Base-by-base conservation (phyloP, 2,797 vertebrate genomes). In the Spheniscus humboldti region DNA sequence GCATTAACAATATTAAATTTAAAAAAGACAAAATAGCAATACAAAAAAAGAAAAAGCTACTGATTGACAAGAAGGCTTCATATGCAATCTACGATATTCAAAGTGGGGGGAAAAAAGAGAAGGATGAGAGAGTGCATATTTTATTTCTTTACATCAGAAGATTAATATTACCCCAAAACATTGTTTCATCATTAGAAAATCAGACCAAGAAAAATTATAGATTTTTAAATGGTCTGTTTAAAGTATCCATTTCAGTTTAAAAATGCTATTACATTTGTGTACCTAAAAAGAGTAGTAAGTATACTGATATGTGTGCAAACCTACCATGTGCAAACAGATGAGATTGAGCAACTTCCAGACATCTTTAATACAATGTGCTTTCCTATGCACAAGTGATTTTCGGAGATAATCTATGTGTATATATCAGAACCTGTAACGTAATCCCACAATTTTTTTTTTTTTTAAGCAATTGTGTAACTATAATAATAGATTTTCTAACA, bases 21-120 rank as follows among this genome's bases (percentile, higher is more conserved):
- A 13, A 37, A 13, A 55, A 69, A 20, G 33, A 11, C 8, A 31
- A 86, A 62, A 15, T 14, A 28, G 7, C 22, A 55, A 23, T 11
- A 33, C 9, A 22, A 43, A 25, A 13, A 20, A 22, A 15, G 7
- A 13, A 72, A 25, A 55, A 55, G 16, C 22, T 48, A 1, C 13
- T 33, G 13, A 3, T 13, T 77, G 74, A 7, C 19, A 35, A 27
- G 45, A 25, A 56, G 33, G 17, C 18, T 14, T 48, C 13, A 18
- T 30, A 20, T 39, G 18, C n/a, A 47, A 22, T 18, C 23, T 12
- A 2, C 11, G 30, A 2, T 18, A 17, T n/a, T 45, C 33, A 60
- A 2, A 8, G 4, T 7, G 20, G 4, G 4, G 9, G 7, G 14
- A 6, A 3, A 3, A 3, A 3, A 25, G 18, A 59, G 41, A 8